Conservation (phyloP, 2,113 vertebrate genomes). For the Thalassarche chlororhynchos region DNA sequence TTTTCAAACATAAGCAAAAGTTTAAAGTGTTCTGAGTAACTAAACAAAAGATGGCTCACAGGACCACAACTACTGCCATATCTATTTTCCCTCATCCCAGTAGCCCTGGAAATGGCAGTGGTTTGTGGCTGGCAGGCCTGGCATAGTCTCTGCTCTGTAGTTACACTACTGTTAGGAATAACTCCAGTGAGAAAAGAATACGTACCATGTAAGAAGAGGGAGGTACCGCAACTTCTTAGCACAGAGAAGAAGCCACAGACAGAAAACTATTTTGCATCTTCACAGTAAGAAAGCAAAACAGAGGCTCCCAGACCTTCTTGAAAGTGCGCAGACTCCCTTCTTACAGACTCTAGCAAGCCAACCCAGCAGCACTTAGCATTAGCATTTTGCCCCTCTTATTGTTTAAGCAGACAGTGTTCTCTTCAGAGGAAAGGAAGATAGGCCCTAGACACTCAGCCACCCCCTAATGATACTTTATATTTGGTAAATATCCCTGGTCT, state of each 20-base stretch:
- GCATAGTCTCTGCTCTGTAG: not conserved
- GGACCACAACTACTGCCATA: rapidly evolving
- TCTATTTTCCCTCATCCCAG: not conserved
- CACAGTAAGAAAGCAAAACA: not conserved
- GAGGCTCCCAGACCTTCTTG: not conserved
- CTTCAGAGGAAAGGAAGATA: rapidly evolving
- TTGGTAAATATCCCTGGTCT: rapidly evolving
- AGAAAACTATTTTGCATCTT: not conserved
- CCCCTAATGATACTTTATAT: not conserved
- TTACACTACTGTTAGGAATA: too few relatives aligned
- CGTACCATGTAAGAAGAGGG: rapidly evolving
- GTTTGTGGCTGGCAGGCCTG: not conserved
- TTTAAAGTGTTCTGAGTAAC: not conserved
- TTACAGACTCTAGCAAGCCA: rapidly evolving
- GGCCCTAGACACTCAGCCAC: rapidly evolving
- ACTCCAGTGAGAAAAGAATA: not conserved
- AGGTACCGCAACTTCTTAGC: not conserved
- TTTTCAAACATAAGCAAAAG: not conserved
- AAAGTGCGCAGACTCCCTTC: not conserved
- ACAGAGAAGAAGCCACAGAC: not conserved
- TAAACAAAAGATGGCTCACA: rapidly evolving
- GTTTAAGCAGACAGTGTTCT: rapidly evolving
- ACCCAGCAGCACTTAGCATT: not conserved
- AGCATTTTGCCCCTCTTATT: not conserved
- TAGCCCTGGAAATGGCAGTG: not conserved